Conservation (phyloP, 1,140 invertebrate genomes). For the Yoshiicerus persimilis region DNA sequence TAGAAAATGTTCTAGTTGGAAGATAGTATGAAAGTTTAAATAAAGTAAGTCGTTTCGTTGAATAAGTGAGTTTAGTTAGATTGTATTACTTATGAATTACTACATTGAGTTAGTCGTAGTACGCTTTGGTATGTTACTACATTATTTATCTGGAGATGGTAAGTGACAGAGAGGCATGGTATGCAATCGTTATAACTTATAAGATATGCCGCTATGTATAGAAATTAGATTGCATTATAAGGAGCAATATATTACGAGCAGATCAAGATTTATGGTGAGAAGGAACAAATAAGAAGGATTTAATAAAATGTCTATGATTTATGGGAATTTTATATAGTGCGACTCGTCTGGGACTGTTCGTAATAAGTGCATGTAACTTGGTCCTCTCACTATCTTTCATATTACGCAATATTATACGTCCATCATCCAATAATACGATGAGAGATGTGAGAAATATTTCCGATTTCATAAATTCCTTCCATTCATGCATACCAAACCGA, state of each 20-base stretch:
- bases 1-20: background rate
- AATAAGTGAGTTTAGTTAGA: constrained; percentile 6
- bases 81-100: background rate
- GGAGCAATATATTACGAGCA: constrained; percentile 29
- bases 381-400: background rate
- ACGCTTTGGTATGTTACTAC: background rate
- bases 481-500: background rate
- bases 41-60: background rate
- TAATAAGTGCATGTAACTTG: background rate
- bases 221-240: constrained; percentile 40
- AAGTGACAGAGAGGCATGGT: background rate
- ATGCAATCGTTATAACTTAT: background rate
- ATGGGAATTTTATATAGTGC: constrained; percentile 34
- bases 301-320: constrained; percentile 48
- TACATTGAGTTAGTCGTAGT: background rate
- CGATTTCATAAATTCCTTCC: constrained; percentile 36
- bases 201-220: constrained; percentile 4
- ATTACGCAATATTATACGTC: background rate
- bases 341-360: background rate
- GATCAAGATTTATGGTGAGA: constrained; percentile 45
- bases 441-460: constrained; percentile 40
- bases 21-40: background rate
- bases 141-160: background rate
- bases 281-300: constrained; percentile 43
- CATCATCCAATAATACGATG: background rate